Evolutionary conservation across 2,888 invertebrate species (phyloP), one percentile per base, ranked within the genome.

Genomic region (Cataglyphis altisquamis): DNA sequence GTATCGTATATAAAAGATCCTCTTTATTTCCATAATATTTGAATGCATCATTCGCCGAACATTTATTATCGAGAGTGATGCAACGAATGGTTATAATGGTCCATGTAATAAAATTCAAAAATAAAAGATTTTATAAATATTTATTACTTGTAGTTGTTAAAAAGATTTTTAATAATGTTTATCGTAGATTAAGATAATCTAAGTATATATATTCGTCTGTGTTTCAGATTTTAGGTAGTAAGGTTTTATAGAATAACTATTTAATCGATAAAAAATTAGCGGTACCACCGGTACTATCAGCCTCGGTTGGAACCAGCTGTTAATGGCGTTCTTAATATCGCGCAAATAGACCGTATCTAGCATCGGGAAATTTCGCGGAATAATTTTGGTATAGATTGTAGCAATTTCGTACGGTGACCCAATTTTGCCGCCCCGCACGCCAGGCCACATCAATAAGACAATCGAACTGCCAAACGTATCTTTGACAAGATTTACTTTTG

Each of bases 321-420:
- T 77, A 77, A 77, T 77, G 39, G 67, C 77, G 25, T 57, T 57
- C 77, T 77, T 77, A 77, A 77, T 77, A 77, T 77, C 68, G 57
- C 68, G 57, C 41, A 77, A 77, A 77, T 77, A 77, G 77, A 77
- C 68, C 55, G 25, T 36, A 67, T 66, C 39, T 15, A 77, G n/a
- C 77, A 57, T 21, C n/a, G 41, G 29, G 68, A 77, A 77, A 77
- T 77, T 77, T 77, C 68, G 41, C 68, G 57, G 68, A 77, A 77
- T 77, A 77, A 77, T 77, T 77, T 77, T 15, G 57, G 67, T 68
- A 68, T 68, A 55, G 68, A 67, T 57, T 68, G 68, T 77, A 77
- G 77, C 77, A 77, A 68, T 77, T 77, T 68, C 41, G 52, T 67
- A 67, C 67, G 68, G 68, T 77, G 77, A 77, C 77, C 77, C 57